Evolutionary conservation across 2,888 invertebrate species (phyloP), one percentile per base, ranked within the genome.

Genomic region (Apamea monoglypha): DNA sequence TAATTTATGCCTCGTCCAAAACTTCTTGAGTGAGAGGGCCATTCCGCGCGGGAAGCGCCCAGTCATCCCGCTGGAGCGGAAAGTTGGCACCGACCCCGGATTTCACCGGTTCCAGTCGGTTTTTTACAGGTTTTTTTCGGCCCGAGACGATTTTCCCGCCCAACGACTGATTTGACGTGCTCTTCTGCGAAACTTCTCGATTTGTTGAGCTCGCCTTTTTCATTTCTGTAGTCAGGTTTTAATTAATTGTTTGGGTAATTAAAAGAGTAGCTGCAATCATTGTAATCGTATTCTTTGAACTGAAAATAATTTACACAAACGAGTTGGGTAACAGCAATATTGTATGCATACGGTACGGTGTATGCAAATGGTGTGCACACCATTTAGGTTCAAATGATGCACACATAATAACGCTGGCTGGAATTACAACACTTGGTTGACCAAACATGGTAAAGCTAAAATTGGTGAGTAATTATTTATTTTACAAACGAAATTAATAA

Each of bases 81-180:
- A 92, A 93, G 89, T 94, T 94, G 94, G 94, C 94, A 93, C 89
- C 88, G 92, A 87, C 87, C 89, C 90, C 89, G 90, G 92, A 91
- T 92, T 92, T 91, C 85, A 88, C 92, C 89, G 90, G 91, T 88
- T 83, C 83, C 76, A 84, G 72, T 78, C 82, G 88, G 87, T 89
- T 93, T 91, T 91, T 90, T 87, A 79, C 84, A 78, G 73, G 80
- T 76, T 83, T 84, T 50, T 87, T 82, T 83, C 87, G 81, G 74
- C 85, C 77, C 73, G 74, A 88, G 82, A 85, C 75, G 81, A 77
- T 86, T 88, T 84, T 77, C 69, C 79, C 67, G 59, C 59, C 75
- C 80, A n/a, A 76, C 82, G 81, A 82, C 87, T 87, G 90, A 90
- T 90, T 91, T 90, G 89, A 88, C 88, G 90, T 88, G 81, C 83